Evolutionary conservation across 2,888 invertebrate genomes (phyloP), one percentile per base, ranked within the genome.

Genomic region (Dugesia japonica): DNA sequence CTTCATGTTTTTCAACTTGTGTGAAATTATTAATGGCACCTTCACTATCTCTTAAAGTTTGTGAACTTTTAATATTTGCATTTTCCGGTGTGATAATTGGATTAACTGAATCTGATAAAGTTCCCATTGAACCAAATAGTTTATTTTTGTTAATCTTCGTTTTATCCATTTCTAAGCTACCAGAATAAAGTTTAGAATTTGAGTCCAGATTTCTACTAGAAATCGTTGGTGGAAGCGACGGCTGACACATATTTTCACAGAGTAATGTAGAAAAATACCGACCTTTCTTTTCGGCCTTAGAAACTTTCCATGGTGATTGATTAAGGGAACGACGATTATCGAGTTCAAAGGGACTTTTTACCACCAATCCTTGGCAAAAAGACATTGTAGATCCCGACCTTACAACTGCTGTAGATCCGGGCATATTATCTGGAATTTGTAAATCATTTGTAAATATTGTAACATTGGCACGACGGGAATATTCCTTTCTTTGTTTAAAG

Each of bases 401-500:
- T 38, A 38, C 17, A 9, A 38, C 9, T 38, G 38, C 38, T 13
- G 38, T 38, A 38, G 38, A 13, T n/a, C n/a, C n/a, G n/a, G n/a
- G 9, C 9, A 26, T n/a, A n/a, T 27, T 73, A 42, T 74, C 74
- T n/a, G 38, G 74, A 17, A 74, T 42, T n/a, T 74, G 33, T 31
- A 42, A n/a, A 28, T 33, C 38, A 17, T 38, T 33, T 1, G 74
- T 23, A 26, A 38, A 74, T 13, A 74, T 7, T 9, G 74, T 42
- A 4, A 74, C 74, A n/a, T 42, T 9, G 1, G 74, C 74, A 4
- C 74, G 74, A 26, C 74, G 74, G 7, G 74, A 33, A 38, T 74
- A 74, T 20, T 74, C 74, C 23, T 74, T 74, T 7, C 74, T 1
- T 4, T 33, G n/a, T 9, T 20, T 7, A 20, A 38, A 74, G 7